Conservation (phyloP, 37 sponge, comb jelly and placozoan genomes). For the Aplysina aerophoba region DNA sequence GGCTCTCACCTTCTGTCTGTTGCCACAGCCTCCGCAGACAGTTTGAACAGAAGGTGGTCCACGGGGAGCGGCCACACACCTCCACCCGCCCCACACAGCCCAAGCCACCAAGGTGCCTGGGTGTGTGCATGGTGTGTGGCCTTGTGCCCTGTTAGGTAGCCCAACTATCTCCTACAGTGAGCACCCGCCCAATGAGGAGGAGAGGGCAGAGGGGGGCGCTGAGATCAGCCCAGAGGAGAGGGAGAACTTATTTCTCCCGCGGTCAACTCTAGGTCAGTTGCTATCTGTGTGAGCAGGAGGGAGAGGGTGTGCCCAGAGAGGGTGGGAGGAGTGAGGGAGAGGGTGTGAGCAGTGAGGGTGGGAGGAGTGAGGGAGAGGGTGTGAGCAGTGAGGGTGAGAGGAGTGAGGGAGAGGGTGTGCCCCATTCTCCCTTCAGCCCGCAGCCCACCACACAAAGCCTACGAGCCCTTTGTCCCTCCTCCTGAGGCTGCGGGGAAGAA, state of each 20-base stretch:
- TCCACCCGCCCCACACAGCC: background rate
- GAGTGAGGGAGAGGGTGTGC: no score
- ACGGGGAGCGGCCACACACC: background rate
- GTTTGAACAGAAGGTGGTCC: background rate
- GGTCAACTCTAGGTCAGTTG: background rate
- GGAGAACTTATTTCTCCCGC: constrained; percentile 8
- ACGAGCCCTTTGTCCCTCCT: constrained; percentile 25
- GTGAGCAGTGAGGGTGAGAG: no score
- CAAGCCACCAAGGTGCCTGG: background rate
- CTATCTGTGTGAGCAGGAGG: background rate
- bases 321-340: no score
- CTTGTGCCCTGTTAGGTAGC: no score
- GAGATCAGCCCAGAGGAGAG: constrained; percentile 14
- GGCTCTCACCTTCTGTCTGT: background rate
- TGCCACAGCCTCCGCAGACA: background rate
- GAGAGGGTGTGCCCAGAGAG: background rate
- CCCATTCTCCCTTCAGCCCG: background rate
- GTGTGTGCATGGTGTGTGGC: background rate
- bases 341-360: background rate
- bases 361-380: no score
- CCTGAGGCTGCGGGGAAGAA: background rate
- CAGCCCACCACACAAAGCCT: background rate
- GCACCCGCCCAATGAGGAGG: background rate
- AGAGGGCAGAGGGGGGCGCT: constrained; percentile 7
- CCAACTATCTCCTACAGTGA: no score